Base-by-base conservation (phyloP, 2,113 vertebrate species). In the Pseudorhombus dupliciocellatus region DNA sequence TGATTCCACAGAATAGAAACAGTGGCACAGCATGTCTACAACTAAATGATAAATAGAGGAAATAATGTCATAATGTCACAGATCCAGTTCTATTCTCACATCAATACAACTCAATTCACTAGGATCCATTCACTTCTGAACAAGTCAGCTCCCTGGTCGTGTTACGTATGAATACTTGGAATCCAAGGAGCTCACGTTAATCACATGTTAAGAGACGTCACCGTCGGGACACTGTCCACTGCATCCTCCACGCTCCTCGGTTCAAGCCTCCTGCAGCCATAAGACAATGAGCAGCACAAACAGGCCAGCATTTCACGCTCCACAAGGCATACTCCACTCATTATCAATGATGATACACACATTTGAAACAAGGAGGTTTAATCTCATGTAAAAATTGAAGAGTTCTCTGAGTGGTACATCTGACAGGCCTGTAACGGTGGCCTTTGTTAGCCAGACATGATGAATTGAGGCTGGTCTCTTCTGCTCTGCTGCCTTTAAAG, bases 401-500 rank as follows among this genome's bases (percentile, higher is more conserved):
- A n/a, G n/a, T n/a, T 57, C 1, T 3, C 16, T n/a, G 21, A 7
- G 52, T 25, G n/a, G 1, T 22, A 22, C 24, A 25, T 53, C 26
- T 15, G 1, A 16, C 20, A 1, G 5, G 4, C 2, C n/a, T 50
- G 7, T 10, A 7, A 53, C 22, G 22, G 9, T 3, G 50, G 50
- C 21, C 21, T 25, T 24, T 18, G 2, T 18, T 5, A 46, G 2
- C 20, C 15, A 24, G 14, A 64, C 8, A 52, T 30, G 40, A 65
- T 52, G 7, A 30, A 21, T 5, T 15, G 46, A 25, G 37, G 9
- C 28, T 7, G 21, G 31, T 44, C 37, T 51, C 16, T 12, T 58
- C 3, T 18, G 51, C 16, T 69, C 10, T 70, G 48, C 28, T 65
- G 71, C 37, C 63, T 61, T 59, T 73, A 53, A 71, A 73, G 73